Conservation (phyloP, 2,113 vertebrate genomes). For the Rutilus rutilus region DNA sequence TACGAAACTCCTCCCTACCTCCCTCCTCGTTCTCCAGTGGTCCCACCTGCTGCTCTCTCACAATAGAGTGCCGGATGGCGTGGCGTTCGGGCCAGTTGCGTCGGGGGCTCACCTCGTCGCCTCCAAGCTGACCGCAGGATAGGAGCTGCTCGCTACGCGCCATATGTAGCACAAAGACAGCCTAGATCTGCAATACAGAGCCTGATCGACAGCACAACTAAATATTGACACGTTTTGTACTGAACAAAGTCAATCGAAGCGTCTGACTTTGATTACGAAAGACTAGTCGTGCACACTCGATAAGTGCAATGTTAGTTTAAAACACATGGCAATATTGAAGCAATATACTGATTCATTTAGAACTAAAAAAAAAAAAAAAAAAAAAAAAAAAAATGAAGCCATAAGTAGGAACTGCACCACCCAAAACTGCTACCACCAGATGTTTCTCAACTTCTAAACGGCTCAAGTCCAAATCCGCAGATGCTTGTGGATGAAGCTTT, state of each 20-base stretch:
- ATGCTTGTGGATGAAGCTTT: conserved; percentile 25
- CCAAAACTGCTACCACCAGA: conserved; percentile 32
- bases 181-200: conserved; percentile 38
- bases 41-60: conserved; percentile 56
- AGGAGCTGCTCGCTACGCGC: conserved; percentile 31
- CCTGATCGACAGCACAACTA: conserved; percentile 70
- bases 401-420: conserved; percentile 58
- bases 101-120: neutral
- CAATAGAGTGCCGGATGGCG: conserved; percentile 17
- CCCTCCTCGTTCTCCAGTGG: conserved; percentile 63
- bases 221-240: conserved; percentile 66
- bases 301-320: conserved; percentile 65
- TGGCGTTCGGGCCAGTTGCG: neutral
- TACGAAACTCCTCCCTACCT: conserved; percentile 70
- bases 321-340: conserved; percentile 77
- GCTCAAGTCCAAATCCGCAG: conserved; percentile 9
- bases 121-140: conserved; percentile 23
- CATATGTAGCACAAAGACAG: conserved; percentile 42
- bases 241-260: conserved; percentile 51
- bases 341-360: conserved; percentile 76
- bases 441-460: conserved; percentile 1
- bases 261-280: conserved; percentile 50
- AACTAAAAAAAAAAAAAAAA: conserved; percentile 41
- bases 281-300: conserved; percentile 51
- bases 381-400: conserved; percentile 44